These are phyloP conservation scores for Thecophora atra DNA, from an alignment of 2,888 invertebrate genomes.

Conservation along the genomic window DNA sequence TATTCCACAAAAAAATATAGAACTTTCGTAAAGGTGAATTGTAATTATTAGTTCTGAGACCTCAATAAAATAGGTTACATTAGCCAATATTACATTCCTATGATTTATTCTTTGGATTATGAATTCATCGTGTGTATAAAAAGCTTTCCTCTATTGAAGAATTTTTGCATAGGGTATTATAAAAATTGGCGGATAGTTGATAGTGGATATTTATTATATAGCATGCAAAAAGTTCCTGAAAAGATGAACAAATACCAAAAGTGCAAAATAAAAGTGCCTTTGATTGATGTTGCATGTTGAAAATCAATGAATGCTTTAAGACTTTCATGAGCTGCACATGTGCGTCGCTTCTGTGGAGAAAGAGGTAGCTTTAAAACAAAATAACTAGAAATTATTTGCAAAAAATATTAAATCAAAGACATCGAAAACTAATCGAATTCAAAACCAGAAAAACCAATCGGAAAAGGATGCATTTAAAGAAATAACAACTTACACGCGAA, in stretches of 20 bases:
- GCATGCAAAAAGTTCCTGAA: not conserved
- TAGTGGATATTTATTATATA: not conserved
- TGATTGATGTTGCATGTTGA: not conserved
- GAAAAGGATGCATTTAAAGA: conserved; percentile 2
- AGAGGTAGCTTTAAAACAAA: conserved; percentile 41
- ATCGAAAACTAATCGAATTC: conserved; percentile 10
- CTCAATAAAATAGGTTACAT: too few relatives aligned
- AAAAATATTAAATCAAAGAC: conserved; percentile 10
- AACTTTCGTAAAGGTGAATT: not conserved
- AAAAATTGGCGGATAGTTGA: too few relatives aligned
- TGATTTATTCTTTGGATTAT: too few relatives aligned
- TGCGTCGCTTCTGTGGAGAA: conserved; percentile 23
- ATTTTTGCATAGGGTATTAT: too few relatives aligned
- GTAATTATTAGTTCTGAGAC: too few relatives aligned
- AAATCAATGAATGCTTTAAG: not conserved
- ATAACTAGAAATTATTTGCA: conserved; percentile 15
- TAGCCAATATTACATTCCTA: too few relatives aligned
- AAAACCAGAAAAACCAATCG: not conserved
- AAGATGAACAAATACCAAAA: not conserved
- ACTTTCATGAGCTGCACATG: not conserved
- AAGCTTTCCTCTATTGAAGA: too few relatives aligned
- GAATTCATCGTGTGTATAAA: too few relatives aligned
- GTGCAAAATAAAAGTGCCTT: not conserved
- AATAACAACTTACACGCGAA: not conserved
- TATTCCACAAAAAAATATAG: too few relatives aligned